phyloP scores from a whole-genome alignment of 2,888 invertebrate genomes.

The Rotaria sp. region DNA sequence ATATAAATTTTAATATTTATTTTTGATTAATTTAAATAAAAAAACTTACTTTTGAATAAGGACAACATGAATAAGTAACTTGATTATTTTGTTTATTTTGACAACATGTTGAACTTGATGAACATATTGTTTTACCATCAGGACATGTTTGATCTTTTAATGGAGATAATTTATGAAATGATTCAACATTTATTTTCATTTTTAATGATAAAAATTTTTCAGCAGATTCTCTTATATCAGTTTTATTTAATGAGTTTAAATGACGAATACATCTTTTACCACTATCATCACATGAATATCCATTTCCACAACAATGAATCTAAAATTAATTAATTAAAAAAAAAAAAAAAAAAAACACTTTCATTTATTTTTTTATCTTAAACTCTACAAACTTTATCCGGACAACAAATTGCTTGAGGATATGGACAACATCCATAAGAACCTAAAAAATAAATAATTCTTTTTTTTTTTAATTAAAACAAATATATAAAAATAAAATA shows the following conservation, averaged over 20 bases:
- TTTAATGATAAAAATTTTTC: background rate
- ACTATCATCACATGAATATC: background rate
- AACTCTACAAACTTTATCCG: background rate
- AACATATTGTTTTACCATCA: conserved; percentile 40
- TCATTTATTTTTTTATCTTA: background rate
- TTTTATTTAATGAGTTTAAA: background rate
- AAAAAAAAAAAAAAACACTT: background rate
- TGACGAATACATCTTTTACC: background rate
- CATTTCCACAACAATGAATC: conserved; percentile 26
- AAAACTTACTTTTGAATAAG: conserved; percentile 37
- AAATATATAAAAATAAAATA: too few species aligned
- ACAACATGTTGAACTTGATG: background rate
- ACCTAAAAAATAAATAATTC: background rate
- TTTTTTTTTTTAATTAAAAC: too few species aligned
- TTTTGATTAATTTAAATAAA: conserved; percentile 1
- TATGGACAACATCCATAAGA: conserved; percentile 23
- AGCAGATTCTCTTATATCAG: background rate
- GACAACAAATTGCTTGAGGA: background rate
- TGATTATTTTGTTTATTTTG: background rate
- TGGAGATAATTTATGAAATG: background rate
- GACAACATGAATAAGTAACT: conserved; percentile 8
- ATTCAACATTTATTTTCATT: background rate
- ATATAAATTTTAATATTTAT: background rate
- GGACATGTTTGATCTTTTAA: conserved; percentile 40
- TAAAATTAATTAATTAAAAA: too few species aligned